Conservation (phyloP, 2,113 vertebrate genomes). For the Phylloscopus trochilus region DNA sequence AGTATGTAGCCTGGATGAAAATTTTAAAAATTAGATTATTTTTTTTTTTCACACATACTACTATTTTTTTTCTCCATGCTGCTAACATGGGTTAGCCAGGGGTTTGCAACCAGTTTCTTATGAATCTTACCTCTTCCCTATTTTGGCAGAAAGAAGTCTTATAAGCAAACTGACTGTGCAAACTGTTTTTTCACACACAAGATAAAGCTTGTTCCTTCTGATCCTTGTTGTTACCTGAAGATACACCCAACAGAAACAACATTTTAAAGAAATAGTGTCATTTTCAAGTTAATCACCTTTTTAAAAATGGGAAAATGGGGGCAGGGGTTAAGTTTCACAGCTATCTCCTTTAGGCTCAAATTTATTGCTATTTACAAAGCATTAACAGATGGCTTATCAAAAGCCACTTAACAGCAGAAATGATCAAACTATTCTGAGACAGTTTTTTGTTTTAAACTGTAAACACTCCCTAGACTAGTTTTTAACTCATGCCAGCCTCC, state of each 20-base stretch:
- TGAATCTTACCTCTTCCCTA: neutral
- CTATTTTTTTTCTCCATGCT: neutral
- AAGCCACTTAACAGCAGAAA: constrained; percentile 46
- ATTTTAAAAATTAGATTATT: neutral
- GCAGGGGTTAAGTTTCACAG: neutral
- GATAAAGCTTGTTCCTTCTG: neutral
- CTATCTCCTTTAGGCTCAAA: constrained; percentile 24
- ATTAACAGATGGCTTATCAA: constrained; percentile 45
- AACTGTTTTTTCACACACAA: neutral
- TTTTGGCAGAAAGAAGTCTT: neutral
- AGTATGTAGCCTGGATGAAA: neutral
- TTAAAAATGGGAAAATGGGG: neutral
- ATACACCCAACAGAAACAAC: neutral
- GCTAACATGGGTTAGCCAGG: neutral
- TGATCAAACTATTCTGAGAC: neutral
- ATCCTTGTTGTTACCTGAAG: neutral
- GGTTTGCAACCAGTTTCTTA: neutral
- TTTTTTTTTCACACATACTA: neutral
- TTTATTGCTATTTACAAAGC: constrained; percentile 35
- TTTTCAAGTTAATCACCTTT: constrained; percentile 20
- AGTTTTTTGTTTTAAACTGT: neutral
- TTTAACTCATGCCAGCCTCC: constrained; percentile 44
- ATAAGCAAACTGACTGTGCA: neutral
- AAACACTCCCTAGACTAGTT: constrained; percentile 22
- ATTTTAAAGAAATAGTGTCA: neutral